Evolutionary conservation across 2,888 invertebrate genomes (phyloP), one percentile per base, ranked within the genome.

Genomic region (Mesorhabditis belari): DNA sequence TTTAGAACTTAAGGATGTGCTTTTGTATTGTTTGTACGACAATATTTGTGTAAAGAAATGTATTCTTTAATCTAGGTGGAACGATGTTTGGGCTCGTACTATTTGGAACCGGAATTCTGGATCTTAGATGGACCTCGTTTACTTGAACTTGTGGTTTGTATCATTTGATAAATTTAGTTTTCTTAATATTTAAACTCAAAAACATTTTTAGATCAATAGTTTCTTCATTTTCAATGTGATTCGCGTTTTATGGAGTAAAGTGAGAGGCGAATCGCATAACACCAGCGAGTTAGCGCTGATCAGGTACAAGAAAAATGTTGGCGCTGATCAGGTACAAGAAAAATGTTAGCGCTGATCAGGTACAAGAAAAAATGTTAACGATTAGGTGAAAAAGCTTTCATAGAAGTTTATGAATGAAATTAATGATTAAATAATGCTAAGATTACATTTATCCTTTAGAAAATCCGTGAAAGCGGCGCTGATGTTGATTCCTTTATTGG

Each of bases 111-210:
- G 19, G 79, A 77, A 27, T 81, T 77, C 61, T 93, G 92, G 92
- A 90, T 93, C 69, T 83, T 92, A 26, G 92, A 94, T 82, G 92
- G 89, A 24, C 92, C 92, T 0, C 85, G 93, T 57, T 85, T 90
- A 62, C 86, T 86, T 2, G 87, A 92, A 24, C 88, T 93, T 71
- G 80, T 88, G 84, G 91, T 92, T 83, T 86, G 87, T 83, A 88
- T 5, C 24, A n/a, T n/a, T n/a, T n/a, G n/a, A n/a, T n/a, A n/a
- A n/a, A n/a, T n/a, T n/a, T n/a, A n/a, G n/a, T n/a, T n/a, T n/a
- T n/a, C 17, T 50, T 23, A 50, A 50, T 19, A 50, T 21, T 21
- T 19, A 50, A 50, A n/a, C n/a, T 21, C 19, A 50, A n/a, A 9
- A 9, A 49, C n/a, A 21, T 6, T 78, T 81, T 56, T 78, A 85